A percentile compares a stretch with the other conserved stretches of the same genome.
Evolutionary conservation across 2,888 invertebrate species (phyloP).

Genomic region (Pteria penguin): DNA sequence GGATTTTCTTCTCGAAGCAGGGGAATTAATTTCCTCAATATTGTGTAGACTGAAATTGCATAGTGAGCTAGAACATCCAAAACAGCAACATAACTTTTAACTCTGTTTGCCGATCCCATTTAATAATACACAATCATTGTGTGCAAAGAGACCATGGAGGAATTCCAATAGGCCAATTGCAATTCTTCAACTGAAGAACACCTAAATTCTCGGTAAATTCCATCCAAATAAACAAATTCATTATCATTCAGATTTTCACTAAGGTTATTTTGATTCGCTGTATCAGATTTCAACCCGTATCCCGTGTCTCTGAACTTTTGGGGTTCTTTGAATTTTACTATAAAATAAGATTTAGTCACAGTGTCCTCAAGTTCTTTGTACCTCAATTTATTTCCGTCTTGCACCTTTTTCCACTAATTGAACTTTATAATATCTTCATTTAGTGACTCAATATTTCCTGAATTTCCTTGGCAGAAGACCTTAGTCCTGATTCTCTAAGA

Average conservation of each 20-base stretch:
- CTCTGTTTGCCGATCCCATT: not conserved
- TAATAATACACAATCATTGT: constrained; percentile 25
- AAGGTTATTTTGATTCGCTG: constrained; percentile 23
- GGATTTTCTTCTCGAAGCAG: constrained; percentile 23
- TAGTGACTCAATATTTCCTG: not conserved
- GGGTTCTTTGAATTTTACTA: not conserved
- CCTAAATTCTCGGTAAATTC: constrained; percentile 48
- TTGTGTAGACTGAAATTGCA: constrained; percentile 28
- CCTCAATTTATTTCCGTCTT: constrained; percentile 19
- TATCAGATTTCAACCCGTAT: constrained; percentile 42
- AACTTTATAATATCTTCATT: constrained; percentile 9
- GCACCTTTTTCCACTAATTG: constrained; percentile 17
- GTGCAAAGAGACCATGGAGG: constrained; percentile 21
- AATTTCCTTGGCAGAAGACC: constrained; percentile 9
- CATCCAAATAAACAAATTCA: constrained; percentile 43
- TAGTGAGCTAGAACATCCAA: constrained; percentile 31
- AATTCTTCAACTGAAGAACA: constrained; percentile 42
- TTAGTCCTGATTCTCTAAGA: constrained; percentile 7
- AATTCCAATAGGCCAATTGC: constrained; percentile 39
- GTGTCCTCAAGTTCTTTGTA: constrained; percentile 22
- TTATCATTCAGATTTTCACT: constrained; percentile 35
- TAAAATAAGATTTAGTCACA: constrained; percentile 13
- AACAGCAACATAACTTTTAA: constrained; percentile 20
- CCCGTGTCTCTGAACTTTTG: too few relatives aligned
- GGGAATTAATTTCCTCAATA: constrained; percentile 21